Evolutionary conservation across 2,888 invertebrate species (phyloP), one percentile per base, ranked within the genome.

Genomic region (Cremastobaeus sp.): DNA sequence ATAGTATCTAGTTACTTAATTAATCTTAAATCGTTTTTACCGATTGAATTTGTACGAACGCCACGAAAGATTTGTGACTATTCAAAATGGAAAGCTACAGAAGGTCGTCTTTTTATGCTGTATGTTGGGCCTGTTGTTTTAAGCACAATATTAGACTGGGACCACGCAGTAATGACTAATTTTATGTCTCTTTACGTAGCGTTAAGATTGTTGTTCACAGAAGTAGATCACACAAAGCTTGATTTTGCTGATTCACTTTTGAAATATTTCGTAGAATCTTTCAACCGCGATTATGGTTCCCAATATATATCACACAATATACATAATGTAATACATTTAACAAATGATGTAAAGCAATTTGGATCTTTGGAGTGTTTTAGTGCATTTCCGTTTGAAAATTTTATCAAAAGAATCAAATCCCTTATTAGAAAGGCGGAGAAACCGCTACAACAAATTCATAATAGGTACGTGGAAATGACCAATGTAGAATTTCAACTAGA

Each of bases 381-480:
- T 9, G 47, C 47, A 2, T 48, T 48, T 11, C 47, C 47, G 3
- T 48, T 32, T 6, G 47, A 48, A 18, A 48, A 48, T 48, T 48
- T 48, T 32, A 48, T 48, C 1, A 30, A 11, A 1, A n/a, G 0
- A n/a, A 48, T 48, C 3, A 48, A 48, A n/a, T 4, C 0, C 11
- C 11, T 32, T 0, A 18, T 48, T 17, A 8, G 47, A n/a, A 48
- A 48, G 8, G 11, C 48, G 3, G 48, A 48, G 17, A 48, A 34
- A 34, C 48, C 48, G 0, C 14, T 48, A 3, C 48, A 48, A 0
- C 48, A 48, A 34, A 1, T 34, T 1, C 9, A 34, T 8, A 48
- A 48, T 12, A 32, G 48, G 20, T 34, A 20, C 20, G 12, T 11
- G 3, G 48, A 48, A 20, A 32, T 32, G 11, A 20, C 18, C 32